Evolutionary conservation across 2,797 vertebrate species (phyloP).

Genomic region (Eulemur mongoz): DNA sequence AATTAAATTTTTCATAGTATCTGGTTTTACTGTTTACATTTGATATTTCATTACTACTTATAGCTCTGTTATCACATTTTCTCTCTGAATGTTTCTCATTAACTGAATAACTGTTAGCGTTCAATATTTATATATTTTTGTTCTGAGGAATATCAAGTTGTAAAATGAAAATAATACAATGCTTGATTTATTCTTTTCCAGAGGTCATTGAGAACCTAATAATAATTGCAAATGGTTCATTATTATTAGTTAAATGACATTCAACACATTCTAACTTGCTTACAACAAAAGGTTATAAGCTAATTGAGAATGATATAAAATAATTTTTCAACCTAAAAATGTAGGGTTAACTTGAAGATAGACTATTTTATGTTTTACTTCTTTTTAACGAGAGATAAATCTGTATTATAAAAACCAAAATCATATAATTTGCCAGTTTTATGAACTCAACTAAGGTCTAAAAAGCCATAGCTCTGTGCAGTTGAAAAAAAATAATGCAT

Average conservation of each 20-base stretch:
- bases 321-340: neutral
- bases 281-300: neutral
- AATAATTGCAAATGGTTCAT: neutral
- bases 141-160: slow-evolving; percentile 14
- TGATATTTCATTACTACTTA: slow-evolving; percentile 61
- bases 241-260: neutral
- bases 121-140: slow-evolving; percentile 39
- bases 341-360: neutral
- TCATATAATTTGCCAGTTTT: neutral
- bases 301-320: neutral
- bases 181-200: neutral
- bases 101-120: slow-evolving; percentile 48
- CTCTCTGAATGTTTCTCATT: slow-evolving; percentile 59
- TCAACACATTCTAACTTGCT: neutral
- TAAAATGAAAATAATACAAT: slow-evolving; percentile 3
- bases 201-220: neutral
- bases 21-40: slow-evolving; percentile 48
- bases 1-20: slow-evolving; percentile 17
- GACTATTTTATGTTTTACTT: neutral
- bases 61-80: slow-evolving; percentile 43
- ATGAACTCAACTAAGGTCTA: neutral
- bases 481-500: neutral
- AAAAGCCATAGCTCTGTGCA: neutral
- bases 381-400: slow-evolving; percentile 26
- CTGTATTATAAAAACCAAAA: slow-evolving; percentile 12